Evolutionary conservation across 1,140 invertebrate species (phyloP).

Genomic region (Drosophila repletoides): DNA sequence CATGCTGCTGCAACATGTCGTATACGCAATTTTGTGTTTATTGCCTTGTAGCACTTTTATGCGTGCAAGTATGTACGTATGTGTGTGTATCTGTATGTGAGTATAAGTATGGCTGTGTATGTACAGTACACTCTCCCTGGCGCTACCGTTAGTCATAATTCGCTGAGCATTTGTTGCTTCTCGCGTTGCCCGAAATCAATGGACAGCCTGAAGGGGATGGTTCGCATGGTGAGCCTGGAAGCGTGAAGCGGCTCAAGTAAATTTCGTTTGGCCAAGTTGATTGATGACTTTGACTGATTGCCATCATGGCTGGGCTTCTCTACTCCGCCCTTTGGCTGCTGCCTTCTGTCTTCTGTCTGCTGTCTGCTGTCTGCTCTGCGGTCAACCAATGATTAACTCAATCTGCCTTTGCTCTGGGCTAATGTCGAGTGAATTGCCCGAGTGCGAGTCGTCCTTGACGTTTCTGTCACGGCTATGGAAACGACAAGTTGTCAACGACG

Average conservation of each 20-base stretch:
- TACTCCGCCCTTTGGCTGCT: not conserved
- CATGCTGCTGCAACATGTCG: conserved; percentile 55
- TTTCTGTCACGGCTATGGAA: conserved; percentile 2
- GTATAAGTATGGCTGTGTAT: not conserved
- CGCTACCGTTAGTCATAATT: conserved; percentile 27
- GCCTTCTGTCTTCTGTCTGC: too few species aligned
- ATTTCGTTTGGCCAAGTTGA: conserved; percentile 46
- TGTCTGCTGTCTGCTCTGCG: conserved; percentile 23
- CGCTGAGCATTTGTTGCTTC: conserved; percentile 34
- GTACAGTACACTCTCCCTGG: not conserved
- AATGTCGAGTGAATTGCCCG: conserved; percentile 49
- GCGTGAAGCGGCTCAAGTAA: conserved; percentile 20
- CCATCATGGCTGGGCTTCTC: conserved; percentile 16
- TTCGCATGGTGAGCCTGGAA: not conserved
- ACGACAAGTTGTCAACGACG: conserved; percentile 48
- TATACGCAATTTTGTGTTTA: conserved; percentile 60
- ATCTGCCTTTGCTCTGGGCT: conserved; percentile 43
- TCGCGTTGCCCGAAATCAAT: conserved; percentile 28
- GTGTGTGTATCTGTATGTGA: not conserved
- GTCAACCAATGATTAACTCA: conserved; percentile 59
- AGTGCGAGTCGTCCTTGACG: conserved; percentile 9
- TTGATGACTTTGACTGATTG: conserved; percentile 55
- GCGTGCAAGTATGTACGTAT: not conserved
- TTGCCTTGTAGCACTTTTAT: conserved; percentile 55
- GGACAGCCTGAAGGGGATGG: not conserved